Evolutionary conservation across 2,113 vertebrate species (phyloP), one percentile per base, ranked within the genome.

Genomic region (Xiphophorus couchianus): DNA sequence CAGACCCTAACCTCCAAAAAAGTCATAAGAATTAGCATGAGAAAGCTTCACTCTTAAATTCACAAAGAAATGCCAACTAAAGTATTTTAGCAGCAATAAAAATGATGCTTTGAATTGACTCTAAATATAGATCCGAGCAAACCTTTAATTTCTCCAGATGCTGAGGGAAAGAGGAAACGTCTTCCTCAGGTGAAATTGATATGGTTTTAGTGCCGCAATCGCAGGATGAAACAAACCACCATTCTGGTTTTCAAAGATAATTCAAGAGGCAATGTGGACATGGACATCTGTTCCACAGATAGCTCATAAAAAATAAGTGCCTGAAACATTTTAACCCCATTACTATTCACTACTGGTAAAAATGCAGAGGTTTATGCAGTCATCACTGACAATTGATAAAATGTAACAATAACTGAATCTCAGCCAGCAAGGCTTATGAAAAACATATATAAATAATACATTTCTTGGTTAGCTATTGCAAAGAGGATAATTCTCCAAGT

Each of bases 91-190:
- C 22, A 58, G 51, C 51, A 58, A 58, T n/a, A 58, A 39, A 65
- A 39, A 27, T 6, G 3, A 66, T 39, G 77, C 66, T 0, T 37
- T 69, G 31, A 33, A 65, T 62, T 62, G 64, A 67, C 69, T 62
- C 69, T 74, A 85, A 84, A 78, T 84, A 76, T 84, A 81, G 72
- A 61, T 58, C 25, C 31, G 33, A 51, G 71, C 80, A 71, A n/a
- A 73, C 75, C 54, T 84, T 74, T 71, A 62, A 76, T 80, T 73
- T 81, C 25, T 75, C 63, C 19, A 58, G 15, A 3, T 69, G 66
- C 42, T 61, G 37, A 65, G 14, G 11, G 67, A 37, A 70, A 62
- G 19, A 77, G 28, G 71, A 70, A 70, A 27, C 17, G 19, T 62
- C 33, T 37, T 51, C 33, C n/a, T 17, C 65, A 66, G 60, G 63